A percentile compares a stretch with the other conserved stretches of the same genome.
Evolutionary conservation across 2,888 invertebrate genomes (phyloP).

Genomic region (Exephanes ischioxanthus): DNA sequence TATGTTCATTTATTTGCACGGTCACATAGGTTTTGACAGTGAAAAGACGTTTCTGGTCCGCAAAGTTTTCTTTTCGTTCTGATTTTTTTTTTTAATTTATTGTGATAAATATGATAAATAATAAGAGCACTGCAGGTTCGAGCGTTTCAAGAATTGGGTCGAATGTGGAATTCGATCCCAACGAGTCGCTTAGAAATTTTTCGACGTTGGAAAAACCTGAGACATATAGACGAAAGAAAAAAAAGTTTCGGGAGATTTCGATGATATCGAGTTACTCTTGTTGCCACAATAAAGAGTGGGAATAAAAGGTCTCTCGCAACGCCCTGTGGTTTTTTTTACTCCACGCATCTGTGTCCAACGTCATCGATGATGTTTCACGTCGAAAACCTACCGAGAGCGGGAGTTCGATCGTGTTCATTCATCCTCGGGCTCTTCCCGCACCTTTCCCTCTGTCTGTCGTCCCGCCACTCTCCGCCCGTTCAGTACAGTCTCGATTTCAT

Average conservation of each 20-base stretch:
- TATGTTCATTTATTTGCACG: no score
- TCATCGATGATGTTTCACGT: slow-evolving; percentile 25
- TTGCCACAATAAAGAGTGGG: slow-evolving; percentile 5
- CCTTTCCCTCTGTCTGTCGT: slow-evolving; percentile 58
- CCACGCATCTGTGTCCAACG: background rate
- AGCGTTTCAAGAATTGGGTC: slow-evolving; percentile 3
- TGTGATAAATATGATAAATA: no score
- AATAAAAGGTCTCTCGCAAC: background rate
- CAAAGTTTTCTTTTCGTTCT: no score
- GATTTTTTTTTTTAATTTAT: no score
- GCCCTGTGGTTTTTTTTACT: slow-evolving; percentile 11
- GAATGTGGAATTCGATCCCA: background rate
- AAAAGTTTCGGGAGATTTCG: slow-evolving; percentile 7
- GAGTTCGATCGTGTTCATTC: slow-evolving; percentile 62
- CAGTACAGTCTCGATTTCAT: slow-evolving; percentile 65
- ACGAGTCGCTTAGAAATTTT: background rate
- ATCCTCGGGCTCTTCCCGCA: slow-evolving; percentile 48
- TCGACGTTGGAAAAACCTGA: background rate
- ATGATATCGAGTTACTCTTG: slow-evolving; percentile 40
- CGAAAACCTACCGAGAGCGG: slow-evolving; percentile 16
- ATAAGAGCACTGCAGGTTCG: no score
- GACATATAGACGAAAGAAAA: background rate
- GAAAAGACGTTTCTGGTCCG: no score
- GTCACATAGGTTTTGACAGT: no score
- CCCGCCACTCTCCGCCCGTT: slow-evolving; percentile 46